Evolutionary conservation across 1,140 invertebrate genomes (phyloP), one percentile per base, ranked within the genome.

Genomic region (Calliphora vicina): DNA sequence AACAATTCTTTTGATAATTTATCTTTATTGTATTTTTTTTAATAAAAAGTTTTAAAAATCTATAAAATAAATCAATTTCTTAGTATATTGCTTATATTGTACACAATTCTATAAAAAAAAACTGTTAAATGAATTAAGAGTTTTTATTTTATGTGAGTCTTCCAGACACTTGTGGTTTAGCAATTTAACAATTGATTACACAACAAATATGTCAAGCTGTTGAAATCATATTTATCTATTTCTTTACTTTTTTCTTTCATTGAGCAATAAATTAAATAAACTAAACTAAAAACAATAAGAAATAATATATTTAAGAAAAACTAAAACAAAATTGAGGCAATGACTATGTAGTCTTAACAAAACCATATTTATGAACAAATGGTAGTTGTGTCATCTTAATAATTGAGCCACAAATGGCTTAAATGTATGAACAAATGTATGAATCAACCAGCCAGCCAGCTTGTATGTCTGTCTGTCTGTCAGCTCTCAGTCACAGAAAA

Each of bases 141-240:
- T 35, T 35, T 35, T 35, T 35, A 8, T 5, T 35, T 35, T 50
- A 15, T 50, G 45, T 50, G 35, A 15, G 15, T 50, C 4, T 50
- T 6, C 45, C 15, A 50, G n/a, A 20, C n/a, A 67, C 61, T 50
- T 81, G 80, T 35, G 80, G 80, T 81, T 67, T 81, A 26, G 23
- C 80, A 67, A 83, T 82, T 86, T 84, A 80, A 84, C 82, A 86
- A 86, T 84, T 86, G 85, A 86, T 86, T 86, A 85, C 80, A 81
- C 80, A 83, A 86, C 82, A 86, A 84, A 83, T 82, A 73, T 81
- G 80, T 27, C 61, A 67, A 25, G 61, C 9, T 67, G 25, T 67
- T 67, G 61, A 25, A 67, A 67, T 67, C 5, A 57, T 57, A 57
- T 57, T 57, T 57, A 17, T 17, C n/a, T n/a, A n/a, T n/a, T n/a